Conservation (phyloP, 2,888 invertebrate species). For the Catonia carolina region DNA sequence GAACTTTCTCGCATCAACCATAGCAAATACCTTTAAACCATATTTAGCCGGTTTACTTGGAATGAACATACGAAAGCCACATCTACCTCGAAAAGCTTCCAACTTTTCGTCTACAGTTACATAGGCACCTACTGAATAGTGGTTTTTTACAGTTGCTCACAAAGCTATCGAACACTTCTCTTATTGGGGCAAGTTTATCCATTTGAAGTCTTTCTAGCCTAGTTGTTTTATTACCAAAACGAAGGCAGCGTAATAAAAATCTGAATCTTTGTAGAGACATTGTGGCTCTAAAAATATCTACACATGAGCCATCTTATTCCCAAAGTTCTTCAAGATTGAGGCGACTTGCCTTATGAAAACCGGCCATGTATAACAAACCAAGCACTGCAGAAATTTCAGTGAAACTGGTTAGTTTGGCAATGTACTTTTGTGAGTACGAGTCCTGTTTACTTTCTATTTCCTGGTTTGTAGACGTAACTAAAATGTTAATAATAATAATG, state of each 20-base stretch:
- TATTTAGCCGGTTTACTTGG: conserved; percentile 37
- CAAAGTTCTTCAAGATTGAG: conserved; percentile 33
- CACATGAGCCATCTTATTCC: conserved; percentile 33
- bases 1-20: conserved; percentile 21
- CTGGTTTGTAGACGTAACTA: conserved; percentile 34
- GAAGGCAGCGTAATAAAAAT: conserved; percentile 8
- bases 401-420: conserved; percentile 30
- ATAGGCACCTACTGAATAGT: conserved; percentile 28
- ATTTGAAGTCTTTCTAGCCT: not conserved
- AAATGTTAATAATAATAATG: conserved; percentile 31
- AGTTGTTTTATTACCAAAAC: not conserved
- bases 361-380: conserved; percentile 37
- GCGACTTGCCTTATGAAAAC: conserved; percentile 32
- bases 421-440: no score
- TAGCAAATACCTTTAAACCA: conserved; percentile 36
- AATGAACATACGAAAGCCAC: conserved; percentile 34
- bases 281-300: conserved; percentile 36
- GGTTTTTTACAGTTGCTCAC: conserved; percentile 35
- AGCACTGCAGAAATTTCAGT: conserved; percentile 37
- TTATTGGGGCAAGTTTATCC: conserved; percentile 33
- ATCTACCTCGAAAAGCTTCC: conserved; percentile 34
- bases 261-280: conserved; percentile 36
- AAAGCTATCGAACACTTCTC: conserved; percentile 36
- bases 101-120: conserved; percentile 35
- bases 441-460: conserved; percentile 30